Base-by-base conservation (phyloP, 2,113 vertebrate genomes). In the Todiramphus saurophagus region DNA sequence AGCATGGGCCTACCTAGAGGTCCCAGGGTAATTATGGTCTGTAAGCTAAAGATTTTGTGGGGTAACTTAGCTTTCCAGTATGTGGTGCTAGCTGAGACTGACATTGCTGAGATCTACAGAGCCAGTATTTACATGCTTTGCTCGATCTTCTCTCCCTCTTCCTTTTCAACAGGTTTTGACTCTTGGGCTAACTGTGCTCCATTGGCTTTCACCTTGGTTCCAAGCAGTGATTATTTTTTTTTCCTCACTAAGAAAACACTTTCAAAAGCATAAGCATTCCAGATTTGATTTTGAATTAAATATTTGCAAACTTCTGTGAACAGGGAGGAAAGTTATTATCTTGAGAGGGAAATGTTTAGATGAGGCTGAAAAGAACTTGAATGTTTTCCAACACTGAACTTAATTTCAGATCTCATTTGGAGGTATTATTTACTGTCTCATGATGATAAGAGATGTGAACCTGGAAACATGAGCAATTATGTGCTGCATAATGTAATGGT, bases 321-420 rank as follows among this genome's bases (percentile, higher is more conserved):
- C 9, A 80, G 59, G n/a, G 27, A 83, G 78, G 48, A 89, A 91
- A 93, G 41, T 85, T 93, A 73, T 87, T 95, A 95, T 88, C 82
- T 88, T 81, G n/a, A 95, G 87, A 94, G 79, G 43, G n/a, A 92
- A 93, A 83, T 73, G 18, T 89, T 97, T 93, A 87, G 62, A 91
- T 63, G 79, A 91, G 63, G 13, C 56, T 83, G 70, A 86, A 88
- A 93, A 87, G 74, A 86, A 16, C 24, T 66, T 93, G 85, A 86
- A 90, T 74, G 18, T 86, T 96, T 96, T 96, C 89, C 92, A 94
- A 59, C n/a, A 69, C 27, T 66, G 75, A 92, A 91, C 21, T 55
- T 82, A 23, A 90, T 83, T 91, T 91, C 82, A 77, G 39, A 77
- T 91, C 66, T 91, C 4, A 4, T 83, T 86, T 76, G 81, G 79